A percentile compares a stretch with the other conserved stretches of the same genome.
Conservation (phyloP, 2,888 invertebrate genomes). For the Mellilla xanthometata region DNA sequence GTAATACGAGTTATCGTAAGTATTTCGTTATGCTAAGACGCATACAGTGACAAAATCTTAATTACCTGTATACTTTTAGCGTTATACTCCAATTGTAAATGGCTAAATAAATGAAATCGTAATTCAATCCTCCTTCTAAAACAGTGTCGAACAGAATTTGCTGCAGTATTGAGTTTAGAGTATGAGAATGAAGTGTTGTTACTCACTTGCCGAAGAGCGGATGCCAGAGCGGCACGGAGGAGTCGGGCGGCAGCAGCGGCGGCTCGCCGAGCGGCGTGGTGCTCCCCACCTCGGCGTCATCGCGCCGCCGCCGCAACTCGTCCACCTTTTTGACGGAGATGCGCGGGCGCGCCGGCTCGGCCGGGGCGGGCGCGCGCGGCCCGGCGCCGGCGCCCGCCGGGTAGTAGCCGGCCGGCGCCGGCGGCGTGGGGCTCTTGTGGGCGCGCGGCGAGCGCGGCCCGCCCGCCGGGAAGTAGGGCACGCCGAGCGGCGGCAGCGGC, state of each 20-base stretch:
- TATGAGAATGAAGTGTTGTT: constrained; percentile 4
- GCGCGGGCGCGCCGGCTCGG: constrained; percentile 71
- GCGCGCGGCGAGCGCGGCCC: constrained; percentile 61
- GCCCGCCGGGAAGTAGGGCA: constrained; percentile 68
- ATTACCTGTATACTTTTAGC: no score
- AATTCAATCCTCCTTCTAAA: no score
- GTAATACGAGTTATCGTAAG: no score
- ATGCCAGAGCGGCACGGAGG: constrained; percentile 87
- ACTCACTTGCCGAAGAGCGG: constrained; percentile 93
- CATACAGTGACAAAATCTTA: no score
- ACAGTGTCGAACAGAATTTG: no score
- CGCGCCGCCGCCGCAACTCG: constrained; percentile 80
- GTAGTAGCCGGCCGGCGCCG: constrained; percentile 59
- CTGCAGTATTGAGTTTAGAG: no score
- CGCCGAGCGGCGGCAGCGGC: constrained; percentile 62
- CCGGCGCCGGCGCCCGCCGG: constrained; percentile 59
- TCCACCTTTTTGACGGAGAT: constrained; percentile 85
- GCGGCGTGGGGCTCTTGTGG: constrained; percentile 68
- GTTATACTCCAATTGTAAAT: no score
- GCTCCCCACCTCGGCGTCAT: constrained; percentile 85
- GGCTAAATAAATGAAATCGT: no score
- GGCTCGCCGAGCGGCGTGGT: constrained; percentile 83
- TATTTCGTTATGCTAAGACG: no score
- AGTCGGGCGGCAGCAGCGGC: constrained; percentile 49
- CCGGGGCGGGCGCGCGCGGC: constrained; percentile 48